These are phyloP conservation scores for Acronicta aceris DNA, from an alignment of 2,888 invertebrate genomes.

Conservation along the genomic window DNA sequence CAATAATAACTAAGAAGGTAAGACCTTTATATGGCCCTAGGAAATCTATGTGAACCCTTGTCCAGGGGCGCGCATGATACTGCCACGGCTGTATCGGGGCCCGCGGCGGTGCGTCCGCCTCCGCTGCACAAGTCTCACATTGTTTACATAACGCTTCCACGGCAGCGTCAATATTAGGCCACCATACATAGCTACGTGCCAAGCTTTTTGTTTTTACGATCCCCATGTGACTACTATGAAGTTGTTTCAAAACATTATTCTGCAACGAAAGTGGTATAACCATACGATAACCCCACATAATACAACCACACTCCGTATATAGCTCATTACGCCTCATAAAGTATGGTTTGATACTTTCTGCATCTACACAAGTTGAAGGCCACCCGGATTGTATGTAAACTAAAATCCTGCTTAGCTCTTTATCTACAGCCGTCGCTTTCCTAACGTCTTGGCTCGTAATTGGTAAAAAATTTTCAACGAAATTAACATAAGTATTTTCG, in stretches of 20 bases:
- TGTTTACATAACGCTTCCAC: neutral
- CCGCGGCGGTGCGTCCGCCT: neutral
- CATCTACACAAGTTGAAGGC: neutral
- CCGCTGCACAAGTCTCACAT: constrained; percentile 5
- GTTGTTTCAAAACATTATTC: neutral
- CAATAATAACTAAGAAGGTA: no score
- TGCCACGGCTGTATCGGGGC: constrained; percentile 1
- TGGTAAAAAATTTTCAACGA: constrained; percentile 14
- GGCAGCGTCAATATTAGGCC: constrained; percentile 5
- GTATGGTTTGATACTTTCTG: constrained; percentile 2
- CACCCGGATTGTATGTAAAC: constrained; percentile 4
- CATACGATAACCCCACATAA: constrained; percentile 18
- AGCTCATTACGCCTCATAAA: constrained; percentile 7
- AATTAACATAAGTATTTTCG: constrained; percentile 13
- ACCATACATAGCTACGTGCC: constrained; percentile 13
- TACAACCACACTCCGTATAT: constrained; percentile 5
- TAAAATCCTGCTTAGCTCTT: neutral
- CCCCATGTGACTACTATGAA: constrained; percentile 5
- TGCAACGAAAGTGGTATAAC: constrained; percentile 4
- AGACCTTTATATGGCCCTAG: no score
- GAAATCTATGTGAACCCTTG: no score
- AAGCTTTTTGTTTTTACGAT: constrained; percentile 3
- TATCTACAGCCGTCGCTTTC: neutral
- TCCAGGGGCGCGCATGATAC: neutral
- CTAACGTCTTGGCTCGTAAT: neutral